Evolutionary conservation across 2,113 vertebrate species (phyloP).

Genomic region (Lates calcarifer): DNA sequence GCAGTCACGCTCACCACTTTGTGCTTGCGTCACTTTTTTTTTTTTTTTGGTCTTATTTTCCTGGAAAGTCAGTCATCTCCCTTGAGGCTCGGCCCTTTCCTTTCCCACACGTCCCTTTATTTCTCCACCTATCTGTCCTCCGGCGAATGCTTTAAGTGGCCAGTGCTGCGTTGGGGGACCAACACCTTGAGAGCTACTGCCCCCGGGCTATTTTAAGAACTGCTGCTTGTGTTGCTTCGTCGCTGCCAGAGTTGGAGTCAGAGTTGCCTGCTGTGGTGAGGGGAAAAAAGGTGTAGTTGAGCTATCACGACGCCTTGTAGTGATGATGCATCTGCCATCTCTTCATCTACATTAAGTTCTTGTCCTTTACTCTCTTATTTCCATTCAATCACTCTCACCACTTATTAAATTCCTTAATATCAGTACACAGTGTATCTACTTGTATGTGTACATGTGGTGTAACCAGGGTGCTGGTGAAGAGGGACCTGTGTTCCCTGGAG

Average conservation of each 20-base stretch:
- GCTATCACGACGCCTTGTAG: neutral
- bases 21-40: neutral
- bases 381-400: neutral
- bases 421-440: neutral
- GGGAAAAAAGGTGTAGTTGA: neutral
- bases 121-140: conserved; percentile 6
- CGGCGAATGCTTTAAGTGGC: conserved; percentile 22
- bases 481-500: conserved; percentile 2
- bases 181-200: conserved; percentile 17
- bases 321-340: neutral
- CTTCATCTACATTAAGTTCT: neutral
- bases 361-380: too few relatives aligned
- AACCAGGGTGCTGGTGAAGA: conserved; percentile 15
- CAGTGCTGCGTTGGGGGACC: conserved; percentile 20
- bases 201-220: conserved; percentile 57
- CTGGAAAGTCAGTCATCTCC: conserved; percentile 14
- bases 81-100: neutral
- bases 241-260: conserved; percentile 13
- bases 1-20: neutral
- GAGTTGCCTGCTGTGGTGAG: conserved; percentile 27
- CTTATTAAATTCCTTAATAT: neutral
- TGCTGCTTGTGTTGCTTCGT: conserved; percentile 31
- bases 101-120: neutral
- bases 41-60: too few relatives aligned
- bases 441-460: neutral